A percentile compares a stretch with the other conserved stretches of the same genome.
Conservation (phyloP, 2,113 vertebrate species). For the Albula glossodonta region DNA sequence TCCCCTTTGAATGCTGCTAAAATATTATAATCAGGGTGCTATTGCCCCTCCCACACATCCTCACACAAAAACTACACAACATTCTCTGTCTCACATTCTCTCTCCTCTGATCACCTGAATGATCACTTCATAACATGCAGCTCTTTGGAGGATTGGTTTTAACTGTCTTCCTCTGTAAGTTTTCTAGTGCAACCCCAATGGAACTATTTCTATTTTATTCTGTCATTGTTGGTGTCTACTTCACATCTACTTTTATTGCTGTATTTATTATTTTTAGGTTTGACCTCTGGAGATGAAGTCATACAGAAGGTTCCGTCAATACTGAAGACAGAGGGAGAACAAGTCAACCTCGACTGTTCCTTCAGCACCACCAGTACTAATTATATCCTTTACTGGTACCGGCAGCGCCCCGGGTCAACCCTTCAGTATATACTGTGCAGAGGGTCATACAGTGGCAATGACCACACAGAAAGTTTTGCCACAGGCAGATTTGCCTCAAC, state of each 20-base stretch:
- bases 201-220: no score
- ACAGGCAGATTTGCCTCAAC: not conserved
- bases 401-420: not conserved
- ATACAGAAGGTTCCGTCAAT: not conserved
- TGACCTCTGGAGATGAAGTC: constrained; percentile 16
- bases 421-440: constrained; percentile 27
- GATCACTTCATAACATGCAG: not conserved
- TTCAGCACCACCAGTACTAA: not conserved
- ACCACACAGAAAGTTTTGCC: no score
- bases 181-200: no score
- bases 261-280: not conserved
- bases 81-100: not conserved
- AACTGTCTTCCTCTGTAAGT: not conserved
- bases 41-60: not conserved
- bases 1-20: no score
- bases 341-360: constrained; percentile 13
- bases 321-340: not conserved
- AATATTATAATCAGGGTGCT: no score
- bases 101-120: not conserved
- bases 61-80: not conserved
- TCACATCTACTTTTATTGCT: not conserved
- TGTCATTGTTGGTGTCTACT: not conserved
- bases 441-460: not conserved
- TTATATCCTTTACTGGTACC: constrained; percentile 3
- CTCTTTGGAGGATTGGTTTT: not conserved